Base-by-base conservation (phyloP, 2,797 vertebrate species). In the Alca torda region DNA sequence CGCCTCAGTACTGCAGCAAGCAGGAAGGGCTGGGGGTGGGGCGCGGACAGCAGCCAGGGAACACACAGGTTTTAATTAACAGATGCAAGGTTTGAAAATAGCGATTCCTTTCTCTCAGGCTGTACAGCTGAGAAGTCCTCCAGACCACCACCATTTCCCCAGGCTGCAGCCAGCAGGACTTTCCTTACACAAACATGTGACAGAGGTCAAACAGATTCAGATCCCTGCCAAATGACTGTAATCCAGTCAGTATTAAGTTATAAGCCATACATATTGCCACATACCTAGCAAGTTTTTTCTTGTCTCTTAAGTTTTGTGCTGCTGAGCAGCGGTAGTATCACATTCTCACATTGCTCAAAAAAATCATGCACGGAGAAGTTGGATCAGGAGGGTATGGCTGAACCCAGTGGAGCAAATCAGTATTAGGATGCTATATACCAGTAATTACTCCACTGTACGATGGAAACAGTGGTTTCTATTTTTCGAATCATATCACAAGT, bases 281-380 rank as follows among this genome's bases (percentile, higher is more conserved):
- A 54, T 16, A 80, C 12, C 35, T 56, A 20, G 43, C 23, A 67
- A 68, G 31, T 14, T 28, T 72, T 60, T 51, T 72, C 37, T 74
- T 41, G 20, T 81, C 54, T 48, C 39, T 5, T 5, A 28, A 37
- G 31, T 67, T 13, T 13, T 51, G 20, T 35, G 21, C 31, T 75
- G 78, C 37, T 57, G 20, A 78, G 63, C 67, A 23, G 16, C 3
- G 2, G 28, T 17, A 79, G 43, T 45, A 50, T 43, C 41, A 23
- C 1, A 0, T 48, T 77, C 37, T 11, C n/a, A 43, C 0, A 0
- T 20, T 68, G 28, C 46, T 76, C 37, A 75, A 48, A 28, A 75
- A 69, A 69, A 64, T 13, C 20, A 33, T 3, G 5, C 18, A n/a
- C 2, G 2, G 51, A 35, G 11, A 48, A 17, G 4, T 0, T 64